Conservation (phyloP, 2,797 vertebrate genomes). For the Cossypha heuglini region DNA sequence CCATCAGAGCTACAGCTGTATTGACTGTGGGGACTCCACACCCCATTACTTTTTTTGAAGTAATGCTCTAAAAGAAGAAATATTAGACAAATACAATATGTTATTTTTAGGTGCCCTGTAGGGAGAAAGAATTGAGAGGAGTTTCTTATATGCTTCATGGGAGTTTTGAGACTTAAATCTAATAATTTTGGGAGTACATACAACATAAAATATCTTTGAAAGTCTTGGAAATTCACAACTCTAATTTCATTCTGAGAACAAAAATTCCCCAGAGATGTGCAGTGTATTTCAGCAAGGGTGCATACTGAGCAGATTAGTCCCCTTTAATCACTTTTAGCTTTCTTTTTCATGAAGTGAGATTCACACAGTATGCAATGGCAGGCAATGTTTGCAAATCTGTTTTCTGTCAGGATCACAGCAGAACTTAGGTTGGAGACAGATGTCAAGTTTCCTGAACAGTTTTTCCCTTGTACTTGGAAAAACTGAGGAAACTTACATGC, state of each 20-base stretch:
- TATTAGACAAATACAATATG: background rate
- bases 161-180: background rate
- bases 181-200: background rate
- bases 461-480: background rate
- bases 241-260: background rate
- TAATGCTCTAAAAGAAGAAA: background rate
- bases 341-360: background rate
- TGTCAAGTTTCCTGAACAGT: background rate
- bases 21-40: background rate
- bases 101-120: background rate
- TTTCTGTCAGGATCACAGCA: background rate
- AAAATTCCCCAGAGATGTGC: background rate
- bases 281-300: background rate
- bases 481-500: background rate
- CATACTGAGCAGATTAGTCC: background rate
- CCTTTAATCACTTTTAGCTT: background rate
- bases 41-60: background rate
- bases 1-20: background rate
- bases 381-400: background rate
- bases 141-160: background rate
- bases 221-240: background rate
- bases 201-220: background rate
- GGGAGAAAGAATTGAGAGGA: background rate
- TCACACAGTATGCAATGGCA: background rate
- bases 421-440: background rate